These are phyloP conservation scores for Ciconia maguari DNA, from an alignment of 2,113 vertebrate species.

Conservation along the genomic window DNA sequence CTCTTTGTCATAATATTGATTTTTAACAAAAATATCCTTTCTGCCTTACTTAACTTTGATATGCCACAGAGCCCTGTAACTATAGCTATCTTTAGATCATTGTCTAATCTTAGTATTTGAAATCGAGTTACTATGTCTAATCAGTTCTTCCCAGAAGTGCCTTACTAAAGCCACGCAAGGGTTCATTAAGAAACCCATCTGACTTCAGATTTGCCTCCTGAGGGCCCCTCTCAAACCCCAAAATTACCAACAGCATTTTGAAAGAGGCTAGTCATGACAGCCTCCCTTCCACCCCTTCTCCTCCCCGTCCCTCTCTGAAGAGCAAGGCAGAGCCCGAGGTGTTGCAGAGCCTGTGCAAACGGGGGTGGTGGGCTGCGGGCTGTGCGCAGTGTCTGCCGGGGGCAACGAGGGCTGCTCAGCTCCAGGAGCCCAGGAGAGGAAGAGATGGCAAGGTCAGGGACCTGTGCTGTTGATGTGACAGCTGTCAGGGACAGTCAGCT, in stretches of 20 bases:
- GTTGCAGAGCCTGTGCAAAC: neutral
- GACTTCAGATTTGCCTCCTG: neutral
- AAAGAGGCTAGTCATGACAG: neutral
- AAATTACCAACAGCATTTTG: neutral
- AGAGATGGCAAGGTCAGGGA: neutral
- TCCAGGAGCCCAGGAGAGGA: neutral
- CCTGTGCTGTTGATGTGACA: accelerated
- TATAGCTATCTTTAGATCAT: constrained; percentile 47
- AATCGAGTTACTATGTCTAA: constrained; percentile 51
- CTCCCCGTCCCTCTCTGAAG: neutral
- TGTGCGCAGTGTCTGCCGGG: neutral
- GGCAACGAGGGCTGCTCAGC: neutral
- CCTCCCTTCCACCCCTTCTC: neutral
- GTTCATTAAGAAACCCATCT: neutral
- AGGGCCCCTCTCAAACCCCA: neutral
- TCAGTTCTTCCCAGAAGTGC: constrained; percentile 46
- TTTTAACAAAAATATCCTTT: constrained; percentile 54
- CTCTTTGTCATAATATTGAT: constrained; percentile 47
- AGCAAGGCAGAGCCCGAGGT: neutral
- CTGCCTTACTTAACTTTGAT: constrained; percentile 52
- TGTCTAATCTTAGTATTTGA: constrained; percentile 45
- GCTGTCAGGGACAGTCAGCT: neutral
- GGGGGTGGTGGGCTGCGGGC: neutral
- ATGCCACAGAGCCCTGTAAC: constrained; percentile 24
- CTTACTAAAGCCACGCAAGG: neutral